These are phyloP conservation scores for Gymnobelideus leadbeateri DNA, from an alignment of 2,113 vertebrate genomes.

Conservation along the genomic window DNA sequence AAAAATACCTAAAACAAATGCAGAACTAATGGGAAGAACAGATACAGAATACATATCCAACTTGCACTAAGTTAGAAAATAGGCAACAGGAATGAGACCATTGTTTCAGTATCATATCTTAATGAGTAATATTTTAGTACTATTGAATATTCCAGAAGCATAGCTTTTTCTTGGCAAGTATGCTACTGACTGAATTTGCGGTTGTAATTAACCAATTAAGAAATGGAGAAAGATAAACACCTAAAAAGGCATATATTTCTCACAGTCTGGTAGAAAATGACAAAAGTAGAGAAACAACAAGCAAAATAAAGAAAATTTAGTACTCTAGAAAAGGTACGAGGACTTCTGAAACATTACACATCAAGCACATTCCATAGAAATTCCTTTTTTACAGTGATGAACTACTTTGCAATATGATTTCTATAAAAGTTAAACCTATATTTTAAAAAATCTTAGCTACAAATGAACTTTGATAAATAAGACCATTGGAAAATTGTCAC, in stretches of 20 bases:
- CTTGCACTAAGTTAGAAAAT: not conserved
- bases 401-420: not conserved
- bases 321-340: conserved; percentile 12
- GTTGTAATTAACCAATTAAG: conserved; percentile 48
- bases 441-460: not conserved
- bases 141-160: not conserved
- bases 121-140: not conserved
- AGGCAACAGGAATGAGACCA: conserved; percentile 23
- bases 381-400: not conserved
- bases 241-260: conserved; percentile 1
- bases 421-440: not conserved
- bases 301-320: conserved; percentile 8
- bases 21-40: conserved; percentile 6
- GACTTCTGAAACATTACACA: not conserved
- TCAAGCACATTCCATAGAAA: not conserved
- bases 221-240: conserved; percentile 25
- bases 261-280: conserved; percentile 25
- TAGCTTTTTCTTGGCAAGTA: conserved; percentile 33
- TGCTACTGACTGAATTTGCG: not conserved
- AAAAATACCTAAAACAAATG: not conserved
- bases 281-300: not conserved
- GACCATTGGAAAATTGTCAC: not conserved
- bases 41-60: conserved; percentile 14
- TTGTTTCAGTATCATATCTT: not conserved
- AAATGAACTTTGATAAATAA: conserved; percentile 4